A percentile compares a stretch with the other conserved stretches of the same genome.
phyloP scores from a whole-genome alignment of 2,888 invertebrate species.

The Palloptera scutellata region DNA sequence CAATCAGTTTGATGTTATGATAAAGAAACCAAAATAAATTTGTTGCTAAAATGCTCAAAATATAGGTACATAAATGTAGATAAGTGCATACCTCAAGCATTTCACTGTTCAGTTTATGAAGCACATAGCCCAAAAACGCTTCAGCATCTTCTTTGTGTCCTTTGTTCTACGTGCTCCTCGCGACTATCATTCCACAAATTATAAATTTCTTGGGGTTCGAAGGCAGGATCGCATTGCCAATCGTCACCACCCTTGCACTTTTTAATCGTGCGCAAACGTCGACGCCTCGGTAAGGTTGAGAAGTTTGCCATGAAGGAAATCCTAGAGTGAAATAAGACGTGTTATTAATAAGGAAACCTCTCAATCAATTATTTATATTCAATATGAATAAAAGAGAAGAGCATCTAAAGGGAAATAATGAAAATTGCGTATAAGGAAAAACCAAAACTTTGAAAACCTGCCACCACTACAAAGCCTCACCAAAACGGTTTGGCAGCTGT shows the following conservation, averaged over 20 bases:
- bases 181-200: conserved; percentile 82
- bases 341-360: not conserved
- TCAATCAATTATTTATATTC: not conserved
- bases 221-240: conserved; percentile 78
- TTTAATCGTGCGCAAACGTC: conserved; percentile 65
- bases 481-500: conserved; percentile 52
- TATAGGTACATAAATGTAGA: not conserved
- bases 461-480: conserved; percentile 39
- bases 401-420: not conserved
- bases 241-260: conserved; percentile 67
- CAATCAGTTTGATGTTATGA: conserved; percentile 69
- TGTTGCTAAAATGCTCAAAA: not conserved
- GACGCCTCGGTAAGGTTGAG: conserved; percentile 70
- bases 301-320: conserved; percentile 78
- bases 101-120: conserved; percentile 96
- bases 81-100: conserved; percentile 80
- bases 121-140: conserved; percentile 90
- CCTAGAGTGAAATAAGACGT: conserved; percentile 51
- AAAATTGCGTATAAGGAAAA: conserved; percentile 9
- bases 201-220: conserved; percentile 89
- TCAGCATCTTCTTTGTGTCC: conserved; percentile 97
- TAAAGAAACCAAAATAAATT: conserved; percentile 6
- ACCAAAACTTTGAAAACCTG: conserved; percentile 27
- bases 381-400: not conserved
- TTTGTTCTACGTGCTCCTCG: conserved; percentile 75